Base-by-base conservation (phyloP, 2,113 vertebrate genomes). In the Grammomys surdaster region DNA sequence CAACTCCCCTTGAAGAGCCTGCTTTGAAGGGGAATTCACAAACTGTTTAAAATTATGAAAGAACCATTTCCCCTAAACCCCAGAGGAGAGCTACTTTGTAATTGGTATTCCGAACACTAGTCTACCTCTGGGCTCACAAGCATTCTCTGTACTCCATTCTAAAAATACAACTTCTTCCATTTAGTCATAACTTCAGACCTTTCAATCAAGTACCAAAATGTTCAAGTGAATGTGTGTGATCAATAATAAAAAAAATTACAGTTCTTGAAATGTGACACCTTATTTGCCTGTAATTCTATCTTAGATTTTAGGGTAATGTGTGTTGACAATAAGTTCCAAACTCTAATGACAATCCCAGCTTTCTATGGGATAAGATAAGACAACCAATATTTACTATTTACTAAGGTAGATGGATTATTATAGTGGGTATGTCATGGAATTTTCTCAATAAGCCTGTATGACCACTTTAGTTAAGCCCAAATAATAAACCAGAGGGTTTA, bases 1-100 rank as follows among this genome's bases (percentile, higher is more conserved):
- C 78, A 13, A 58, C 91, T 98, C 96, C 94, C 95, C 95, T 97
- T 97, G 97, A 97, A 90, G 72, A 87, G 80, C 69, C 69, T 72
- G 51, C 91, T 73, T 97, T 89, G 97, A 97, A 97, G 96, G 86
- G 69, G 84, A 97, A 96, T 96, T 93, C 75, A 84, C 78, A 91
- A 89, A 96, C 82, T 95, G 48, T 96, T 94, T 87, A 80, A 93
- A 84, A 89, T 91, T 54, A 76, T 81, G 88, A 80, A 94, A 93
- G 43, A 93, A 46, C 28, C 84, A 4, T 80, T 56, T 89, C 63
- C 63, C 20, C 69, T 89, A 90, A 95, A n/a, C 60, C 69, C 86
- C 91, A 3, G 0, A 13, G 76, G 69, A 70, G 56, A 97, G 87
- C 73, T 73, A 85, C 76, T 95, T 92, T 67, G 82, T 56, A 88